phyloP scores from a whole-genome alignment of 92 coral and sea anemone genomes.

The Plumapathes pennacea region DNA sequence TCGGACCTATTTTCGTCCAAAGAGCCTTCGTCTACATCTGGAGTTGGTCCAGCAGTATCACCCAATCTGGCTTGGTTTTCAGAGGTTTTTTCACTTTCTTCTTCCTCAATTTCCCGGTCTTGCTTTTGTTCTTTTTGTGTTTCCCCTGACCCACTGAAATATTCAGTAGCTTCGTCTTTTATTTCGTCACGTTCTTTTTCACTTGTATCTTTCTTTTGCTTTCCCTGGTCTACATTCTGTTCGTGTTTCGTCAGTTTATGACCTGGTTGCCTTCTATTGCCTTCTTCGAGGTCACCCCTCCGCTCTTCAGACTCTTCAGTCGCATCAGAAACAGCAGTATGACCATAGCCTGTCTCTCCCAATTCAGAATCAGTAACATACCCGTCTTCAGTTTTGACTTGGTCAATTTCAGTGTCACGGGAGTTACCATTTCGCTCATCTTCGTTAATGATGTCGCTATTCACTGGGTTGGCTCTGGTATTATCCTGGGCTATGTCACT shows the following conservation, averaged over 20 bases:
- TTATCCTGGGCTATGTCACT: not conserved
- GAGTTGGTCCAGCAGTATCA: not conserved
- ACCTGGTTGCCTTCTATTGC: not conserved
- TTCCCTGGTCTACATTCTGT: not conserved
- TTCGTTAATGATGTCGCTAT: not conserved
- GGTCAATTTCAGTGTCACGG: not conserved
- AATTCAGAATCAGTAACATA: not conserved
- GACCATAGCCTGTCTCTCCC: not conserved
- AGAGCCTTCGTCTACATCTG: not conserved
- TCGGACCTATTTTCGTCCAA: too few species aligned
- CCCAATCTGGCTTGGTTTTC: too few species aligned
- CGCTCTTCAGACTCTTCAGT: not conserved
- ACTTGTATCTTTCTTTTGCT: not conserved
- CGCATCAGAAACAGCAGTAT: not conserved
- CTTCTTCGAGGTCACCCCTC: not conserved
- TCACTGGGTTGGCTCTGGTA: not conserved
- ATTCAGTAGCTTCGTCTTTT: too few species aligned
- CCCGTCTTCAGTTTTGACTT: too few species aligned
- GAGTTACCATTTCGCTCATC: not conserved
- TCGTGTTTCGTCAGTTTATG: not conserved
- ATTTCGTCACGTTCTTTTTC: not conserved
- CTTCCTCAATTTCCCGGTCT: not conserved
- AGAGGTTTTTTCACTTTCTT: conserved; percentile 1
- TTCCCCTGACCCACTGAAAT: too few species aligned
- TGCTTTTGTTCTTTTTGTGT: not conserved